phyloP scores from a whole-genome alignment of 1,140 invertebrate species.

The Drosophila mojavensis region DNA sequence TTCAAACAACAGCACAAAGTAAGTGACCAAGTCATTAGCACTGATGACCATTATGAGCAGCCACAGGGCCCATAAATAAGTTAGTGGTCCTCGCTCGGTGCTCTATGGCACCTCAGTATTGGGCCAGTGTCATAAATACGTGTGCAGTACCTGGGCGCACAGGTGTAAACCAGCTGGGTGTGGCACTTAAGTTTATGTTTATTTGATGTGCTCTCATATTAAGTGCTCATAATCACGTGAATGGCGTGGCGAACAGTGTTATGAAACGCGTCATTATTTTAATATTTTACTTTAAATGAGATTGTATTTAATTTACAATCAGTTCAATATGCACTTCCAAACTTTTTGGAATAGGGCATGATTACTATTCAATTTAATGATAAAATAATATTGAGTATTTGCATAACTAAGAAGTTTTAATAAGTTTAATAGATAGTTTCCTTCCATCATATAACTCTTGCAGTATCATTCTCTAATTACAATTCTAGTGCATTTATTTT shows the following conservation, averaged over 20 bases:
- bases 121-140: slow-evolving; percentile 45
- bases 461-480: no score
- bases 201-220: slow-evolving; percentile 21
- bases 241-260: not conserved
- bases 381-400: no score
- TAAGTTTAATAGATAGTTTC: no score
- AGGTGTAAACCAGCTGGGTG: slow-evolving; percentile 11
- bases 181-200: slow-evolving; percentile 39
- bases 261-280: not conserved
- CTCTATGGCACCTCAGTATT: slow-evolving; percentile 7
- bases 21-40: slow-evolving; percentile 48
- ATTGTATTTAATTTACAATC: not conserved
- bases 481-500: not conserved
- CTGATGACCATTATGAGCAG: slow-evolving; percentile 64
- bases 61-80: slow-evolving; percentile 20
- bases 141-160: slow-evolving; percentile 23
- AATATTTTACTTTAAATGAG: not conserved
- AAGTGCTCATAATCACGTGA: slow-evolving; percentile 1
- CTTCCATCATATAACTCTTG: no score
- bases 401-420: no score
- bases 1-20: slow-evolving; percentile 55
- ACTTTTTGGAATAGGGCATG: no score
- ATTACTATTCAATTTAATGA: no score
- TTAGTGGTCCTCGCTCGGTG: not conserved
- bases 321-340: no score